Base-by-base conservation (phyloP, 2,113 vertebrate genomes). In the Lycaon pictus region DNA sequence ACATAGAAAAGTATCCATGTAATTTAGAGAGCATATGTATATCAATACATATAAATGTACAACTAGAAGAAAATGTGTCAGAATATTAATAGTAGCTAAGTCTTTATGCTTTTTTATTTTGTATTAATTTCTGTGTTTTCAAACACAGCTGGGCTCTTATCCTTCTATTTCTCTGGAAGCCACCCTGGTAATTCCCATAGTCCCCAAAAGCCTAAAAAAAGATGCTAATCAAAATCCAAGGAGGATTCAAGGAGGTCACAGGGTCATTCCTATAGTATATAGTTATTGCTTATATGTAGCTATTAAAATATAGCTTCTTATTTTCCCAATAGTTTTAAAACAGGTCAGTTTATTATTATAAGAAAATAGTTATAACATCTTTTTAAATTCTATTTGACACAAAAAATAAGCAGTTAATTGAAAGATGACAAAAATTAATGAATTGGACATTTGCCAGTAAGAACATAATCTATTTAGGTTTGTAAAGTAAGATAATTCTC, bases 171-270 rank as follows among this genome's bases (percentile, higher is more conserved):
- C 58, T 92, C 71, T 96, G 69, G 43, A 97, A 90, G 62, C 23
- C 69, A 79, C 48, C n/a, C 62, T 55, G 19, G 43, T 82, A 35
- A 48, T 12, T 92, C 91, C 62, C 23, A 27, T 76, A 60, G 60
- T 87, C n/a, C 63, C 37, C 71, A 85, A 25, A 63, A 93, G n/a
- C 32, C 71, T 58, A 88, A 96, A 53, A 53, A 43, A 97, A 19
- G 56, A 95, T 95, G 51, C 55, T 88, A 63, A 95, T 56, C 63
- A 87, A 96, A 96, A 86, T 32, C 92, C 76, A 97, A 94, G n/a
- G 25, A 96, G 84, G 23, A 86, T 85, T 88, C 27, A 58, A 22
- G 29, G 55, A 79, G 72, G 51, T 84, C 15, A 63, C 20, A 25
- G 56, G 48, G 65, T 82, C 53, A n/a, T 56, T 91, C 90, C 92